Conservation (phyloP, 2,888 invertebrate genomes). For the Epiblema foenella region DNA sequence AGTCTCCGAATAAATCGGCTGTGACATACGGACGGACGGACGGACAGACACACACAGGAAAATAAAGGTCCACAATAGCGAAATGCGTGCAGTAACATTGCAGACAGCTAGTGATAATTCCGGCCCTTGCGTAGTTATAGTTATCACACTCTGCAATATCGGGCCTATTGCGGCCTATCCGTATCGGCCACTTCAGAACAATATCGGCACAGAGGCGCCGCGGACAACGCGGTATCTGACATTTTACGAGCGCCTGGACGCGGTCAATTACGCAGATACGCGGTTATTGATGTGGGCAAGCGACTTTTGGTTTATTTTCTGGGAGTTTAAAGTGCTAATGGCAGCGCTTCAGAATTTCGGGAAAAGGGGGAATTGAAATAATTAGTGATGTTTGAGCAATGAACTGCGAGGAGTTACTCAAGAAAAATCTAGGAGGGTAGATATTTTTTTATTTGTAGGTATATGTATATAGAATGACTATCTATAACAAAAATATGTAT, state of each 20-base stretch:
- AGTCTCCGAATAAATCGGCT: too few species aligned
- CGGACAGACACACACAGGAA: too few species aligned
- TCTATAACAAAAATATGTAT: too few species aligned
- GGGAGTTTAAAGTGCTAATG: background rate
- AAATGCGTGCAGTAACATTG: background rate
- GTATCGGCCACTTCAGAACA: constrained; percentile 43
- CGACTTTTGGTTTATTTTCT: constrained; percentile 22
- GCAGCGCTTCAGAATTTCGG: background rate
- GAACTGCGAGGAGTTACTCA: too few species aligned
- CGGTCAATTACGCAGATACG: constrained; percentile 60
- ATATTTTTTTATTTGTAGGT: too few species aligned
- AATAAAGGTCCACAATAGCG: too few species aligned
- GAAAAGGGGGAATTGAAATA: background rate
- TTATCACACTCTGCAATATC: background rate
- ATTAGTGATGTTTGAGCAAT: too few species aligned
- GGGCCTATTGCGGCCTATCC: constrained; percentile 23
- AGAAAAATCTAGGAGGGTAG: too few species aligned
- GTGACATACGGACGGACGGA: too few species aligned
- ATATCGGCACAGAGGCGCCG: constrained; percentile 58
- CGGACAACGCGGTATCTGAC: constrained; percentile 62
- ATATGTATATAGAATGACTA: too few species aligned
- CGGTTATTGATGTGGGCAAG: constrained; percentile 41
- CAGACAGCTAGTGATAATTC: constrained; percentile 10
- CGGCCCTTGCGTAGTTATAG: constrained; percentile 3
- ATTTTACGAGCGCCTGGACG: constrained; percentile 62